Evolutionary conservation across 2,113 vertebrate species (phyloP), one percentile per base, ranked within the genome.

Genomic region (Geococcyx californianus): DNA sequence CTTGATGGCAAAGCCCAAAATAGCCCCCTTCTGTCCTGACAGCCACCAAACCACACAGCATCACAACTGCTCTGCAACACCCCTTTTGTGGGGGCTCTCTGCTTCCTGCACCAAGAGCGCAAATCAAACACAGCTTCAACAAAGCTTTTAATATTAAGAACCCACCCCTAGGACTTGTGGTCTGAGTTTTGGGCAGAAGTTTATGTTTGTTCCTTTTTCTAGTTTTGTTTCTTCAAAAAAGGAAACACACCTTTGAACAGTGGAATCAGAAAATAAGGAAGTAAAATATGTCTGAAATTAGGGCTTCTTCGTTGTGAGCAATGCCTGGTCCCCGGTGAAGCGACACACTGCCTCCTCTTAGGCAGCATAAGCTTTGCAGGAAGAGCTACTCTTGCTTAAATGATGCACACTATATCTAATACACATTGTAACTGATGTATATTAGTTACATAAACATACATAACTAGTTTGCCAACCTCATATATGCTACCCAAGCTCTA

Each of bases 231-330:
- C 73, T 94, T 92, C 28, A 89, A 68, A 90, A 81, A 95, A 62
- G 90, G 89, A 92, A 96, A 93, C 79, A 69, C 76, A 94, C 92
- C 95, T 96, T 95, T 89, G 60, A 86, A 38, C 13, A 88, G 83
- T 51, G 88, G 89, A 95, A 92, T 92, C 68, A 56, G 77, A 94
- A 96, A 97, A 96, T 56, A 92, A 81, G 95, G 94, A 96, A 96
- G 85, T 28, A 82, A 84, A 85, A 68, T 10, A 0, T 40, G 67
- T 60, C 52, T 7, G 1, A 73, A 85, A 92, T 33, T 60, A 69
- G 62, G 28, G 34, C 17, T 62, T 82, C 31, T 34, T 87, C 31
- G 8, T 33, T 66, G 52, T 81, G 47, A 81, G 83, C 38, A 18
- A 8, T 64, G 68, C 33, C n/a, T 51, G 63, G 51, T 36, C 26